phyloP scores from a whole-genome alignment of 2,888 invertebrate genomes.

The Metellina segmentata region DNA sequence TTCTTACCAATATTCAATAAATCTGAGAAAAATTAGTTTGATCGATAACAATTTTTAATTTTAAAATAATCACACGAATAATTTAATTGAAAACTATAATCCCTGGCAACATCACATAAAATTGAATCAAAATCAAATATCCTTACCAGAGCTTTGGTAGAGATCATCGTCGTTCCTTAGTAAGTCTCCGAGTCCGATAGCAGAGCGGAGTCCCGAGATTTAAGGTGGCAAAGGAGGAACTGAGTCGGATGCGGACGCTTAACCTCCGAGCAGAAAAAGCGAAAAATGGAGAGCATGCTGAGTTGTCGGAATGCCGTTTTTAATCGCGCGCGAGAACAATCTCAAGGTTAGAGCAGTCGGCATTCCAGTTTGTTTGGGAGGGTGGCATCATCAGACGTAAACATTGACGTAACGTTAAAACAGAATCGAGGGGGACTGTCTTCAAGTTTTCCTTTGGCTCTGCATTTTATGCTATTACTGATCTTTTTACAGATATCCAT shows the following conservation, averaged over 20 bases:
- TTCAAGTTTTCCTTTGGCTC: too few species aligned
- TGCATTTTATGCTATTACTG: too few species aligned
- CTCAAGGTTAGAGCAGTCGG: conserved; percentile 43
- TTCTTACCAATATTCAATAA: too few species aligned
- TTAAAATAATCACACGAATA: too few species aligned
- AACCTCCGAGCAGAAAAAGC: conserved; percentile 9
- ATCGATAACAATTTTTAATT: too few species aligned
- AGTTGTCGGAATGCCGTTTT: conserved; percentile 31
- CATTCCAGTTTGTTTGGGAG: conserved; percentile 8
- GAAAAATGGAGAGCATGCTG: neutral
- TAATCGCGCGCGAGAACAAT: conserved; percentile 11
- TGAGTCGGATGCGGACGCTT: neutral
- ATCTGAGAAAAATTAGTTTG: too few species aligned
- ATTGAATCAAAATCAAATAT: too few species aligned
- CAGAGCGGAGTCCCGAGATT: neutral
- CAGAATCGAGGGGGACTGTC: too few species aligned
- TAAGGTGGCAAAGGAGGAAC: conserved; percentile 8
- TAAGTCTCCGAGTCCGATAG: neutral
- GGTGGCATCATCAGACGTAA: conserved; percentile 13
- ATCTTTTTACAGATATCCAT: too few species aligned
- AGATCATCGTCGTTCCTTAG: neutral
- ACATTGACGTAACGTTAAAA: conserved; percentile 22
- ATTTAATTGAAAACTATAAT: too few species aligned
- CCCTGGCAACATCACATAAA: too few species aligned
- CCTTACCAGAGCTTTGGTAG: conserved; percentile 32